Percentiles rank a stretch among this genome's conserved stretches.
Conservation (phyloP, 2,113 vertebrate species). For the Recurvirostra avosetta region DNA sequence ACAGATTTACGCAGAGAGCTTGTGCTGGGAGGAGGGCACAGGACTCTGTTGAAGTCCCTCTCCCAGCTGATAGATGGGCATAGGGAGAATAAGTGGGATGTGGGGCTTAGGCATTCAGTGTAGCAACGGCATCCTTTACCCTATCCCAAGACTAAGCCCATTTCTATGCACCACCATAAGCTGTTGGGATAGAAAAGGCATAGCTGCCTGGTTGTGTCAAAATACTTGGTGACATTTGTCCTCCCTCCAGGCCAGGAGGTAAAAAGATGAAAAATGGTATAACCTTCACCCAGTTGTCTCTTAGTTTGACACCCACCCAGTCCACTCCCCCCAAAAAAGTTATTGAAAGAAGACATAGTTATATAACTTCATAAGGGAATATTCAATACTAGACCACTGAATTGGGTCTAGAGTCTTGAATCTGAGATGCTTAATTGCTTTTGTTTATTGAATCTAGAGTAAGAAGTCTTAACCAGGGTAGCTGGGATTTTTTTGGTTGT, state of each 20-base stretch:
- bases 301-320: background rate
- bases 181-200: background rate
- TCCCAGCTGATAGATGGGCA: background rate
- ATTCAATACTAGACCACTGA: background rate
- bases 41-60: background rate
- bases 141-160: fast-evolving
- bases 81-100: fast-evolving
- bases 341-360: no score
- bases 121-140: no score
- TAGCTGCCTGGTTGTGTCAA: background rate
- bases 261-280: background rate
- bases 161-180: background rate
- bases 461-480: background rate
- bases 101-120: background rate
- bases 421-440: background rate
- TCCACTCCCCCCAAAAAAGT: no score
- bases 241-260: background rate
- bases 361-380: background rate
- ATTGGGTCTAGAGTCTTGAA: background rate
- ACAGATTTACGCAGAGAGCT: background rate
- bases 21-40: background rate
- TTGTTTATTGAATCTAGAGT: background rate
- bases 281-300: background rate
- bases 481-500: background rate
- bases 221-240: no score